Evolutionary conservation across 2,888 invertebrate species (phyloP).

Genomic region (Luffia ferchaultella): DNA sequence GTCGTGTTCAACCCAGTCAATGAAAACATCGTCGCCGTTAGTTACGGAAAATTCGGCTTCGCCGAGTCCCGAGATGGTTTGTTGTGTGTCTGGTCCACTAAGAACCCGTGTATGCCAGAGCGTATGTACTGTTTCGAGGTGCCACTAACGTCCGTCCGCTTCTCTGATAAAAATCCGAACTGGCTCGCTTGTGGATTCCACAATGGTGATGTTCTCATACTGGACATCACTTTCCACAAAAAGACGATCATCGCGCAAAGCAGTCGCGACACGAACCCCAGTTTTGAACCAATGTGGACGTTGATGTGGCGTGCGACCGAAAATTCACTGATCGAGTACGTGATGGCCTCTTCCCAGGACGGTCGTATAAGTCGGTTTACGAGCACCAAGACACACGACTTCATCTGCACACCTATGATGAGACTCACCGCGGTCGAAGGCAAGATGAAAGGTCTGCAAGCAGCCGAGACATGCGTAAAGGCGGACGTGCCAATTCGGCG

Average conservation of each 20-base stretch:
- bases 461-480: slow-evolving; percentile 35
- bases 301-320: slow-evolving; percentile 67
- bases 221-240: slow-evolving; percentile 71
- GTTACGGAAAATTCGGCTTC: slow-evolving; percentile 74
- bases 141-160: slow-evolving; percentile 74
- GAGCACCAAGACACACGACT: slow-evolving; percentile 64
- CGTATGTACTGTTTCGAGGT: slow-evolving; percentile 69
- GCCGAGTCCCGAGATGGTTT: slow-evolving; percentile 66
- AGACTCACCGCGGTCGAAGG: slow-evolving; percentile 72
- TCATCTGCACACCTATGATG: slow-evolving; percentile 71
- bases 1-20: slow-evolving; percentile 75
- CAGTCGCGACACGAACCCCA: slow-evolving; percentile 63
- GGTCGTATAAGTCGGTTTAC: slow-evolving; percentile 67
- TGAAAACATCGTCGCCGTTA: slow-evolving; percentile 76
- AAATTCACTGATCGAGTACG: slow-evolving; percentile 43
- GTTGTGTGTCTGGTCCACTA: slow-evolving; percentile 80
- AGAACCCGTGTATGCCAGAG: slow-evolving; percentile 83
- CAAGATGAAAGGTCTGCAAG: slow-evolving; percentile 65
- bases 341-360: slow-evolving; percentile 69
- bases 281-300: slow-evolving; percentile 73
- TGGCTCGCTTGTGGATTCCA: slow-evolving; percentile 79
- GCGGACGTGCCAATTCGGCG: slow-evolving; percentile 64
- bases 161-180: slow-evolving; percentile 74
- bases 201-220: slow-evolving; percentile 74
- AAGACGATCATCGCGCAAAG: slow-evolving; percentile 62